These are phyloP conservation scores for Steromphala cineraria DNA, from an alignment of 2,888 invertebrate genomes.

Conservation along the genomic window DNA sequence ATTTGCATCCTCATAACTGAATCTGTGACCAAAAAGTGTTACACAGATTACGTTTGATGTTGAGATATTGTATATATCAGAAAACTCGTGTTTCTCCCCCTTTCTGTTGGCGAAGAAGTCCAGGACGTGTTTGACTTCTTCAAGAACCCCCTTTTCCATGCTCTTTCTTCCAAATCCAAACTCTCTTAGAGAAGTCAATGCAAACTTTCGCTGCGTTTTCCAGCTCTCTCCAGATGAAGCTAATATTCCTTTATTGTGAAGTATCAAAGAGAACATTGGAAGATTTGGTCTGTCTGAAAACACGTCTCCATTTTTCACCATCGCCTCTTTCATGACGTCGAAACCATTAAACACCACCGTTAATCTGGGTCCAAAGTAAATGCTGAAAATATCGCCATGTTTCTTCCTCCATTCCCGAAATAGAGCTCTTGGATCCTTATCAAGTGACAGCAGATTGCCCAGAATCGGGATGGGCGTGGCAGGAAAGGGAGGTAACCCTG, in stretches of 20 bases:
- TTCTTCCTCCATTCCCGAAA: constrained; percentile 13
- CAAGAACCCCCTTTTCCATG: constrained; percentile 15
- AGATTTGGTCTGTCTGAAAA: constrained; percentile 11
- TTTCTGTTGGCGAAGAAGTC: not conserved
- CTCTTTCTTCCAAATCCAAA: constrained; percentile 26
- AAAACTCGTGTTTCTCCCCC: constrained; percentile 12
- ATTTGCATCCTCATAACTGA: constrained; percentile 7
- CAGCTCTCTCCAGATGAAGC: not conserved
- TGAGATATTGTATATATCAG: not conserved
- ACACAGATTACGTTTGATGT: constrained; percentile 21
- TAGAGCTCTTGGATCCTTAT: not conserved
- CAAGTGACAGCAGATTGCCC: constrained; percentile 13
- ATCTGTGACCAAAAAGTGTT: constrained; percentile 22
- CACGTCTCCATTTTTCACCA: constrained; percentile 20
- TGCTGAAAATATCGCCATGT: constrained; percentile 11
- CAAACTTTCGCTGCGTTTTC: constrained; percentile 22
- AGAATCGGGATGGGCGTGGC: constrained; percentile 13
- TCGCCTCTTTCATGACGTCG: constrained; percentile 3
- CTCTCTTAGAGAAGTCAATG: not conserved
- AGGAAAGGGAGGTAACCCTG: constrained; percentile 21
- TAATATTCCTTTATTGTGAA: constrained; percentile 10
- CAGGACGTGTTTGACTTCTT: constrained; percentile 12
- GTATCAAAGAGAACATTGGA: not conserved
- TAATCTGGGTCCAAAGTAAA: not conserved
- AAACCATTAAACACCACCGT: constrained; percentile 14